These are phyloP conservation scores for Cosmia trapezina DNA, from an alignment of 2,888 invertebrate genomes.

Conservation along the genomic window DNA sequence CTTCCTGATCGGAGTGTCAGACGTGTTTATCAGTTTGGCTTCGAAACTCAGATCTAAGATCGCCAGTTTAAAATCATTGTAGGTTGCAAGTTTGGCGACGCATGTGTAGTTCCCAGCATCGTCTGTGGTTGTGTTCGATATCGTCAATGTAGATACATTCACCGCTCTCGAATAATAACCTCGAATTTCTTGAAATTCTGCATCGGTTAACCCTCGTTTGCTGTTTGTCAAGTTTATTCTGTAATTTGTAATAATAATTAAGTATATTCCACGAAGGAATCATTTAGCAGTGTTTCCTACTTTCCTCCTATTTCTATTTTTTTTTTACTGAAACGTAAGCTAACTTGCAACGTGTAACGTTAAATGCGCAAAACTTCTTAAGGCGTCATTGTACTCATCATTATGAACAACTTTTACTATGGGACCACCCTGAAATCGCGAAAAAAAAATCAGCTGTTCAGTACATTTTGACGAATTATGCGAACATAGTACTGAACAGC, in stretches of 20 bases:
- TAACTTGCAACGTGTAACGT: too few relatives aligned
- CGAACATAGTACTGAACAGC: too few relatives aligned
- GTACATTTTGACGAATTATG: too few relatives aligned
- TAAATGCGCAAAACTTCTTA: too few relatives aligned
- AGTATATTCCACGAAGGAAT: neutral
- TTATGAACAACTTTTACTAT: too few relatives aligned
- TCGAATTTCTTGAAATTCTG: neutral
- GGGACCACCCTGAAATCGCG: too few relatives aligned
- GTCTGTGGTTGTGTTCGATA: slow-evolving; percentile 72
- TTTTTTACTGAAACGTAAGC: neutral
- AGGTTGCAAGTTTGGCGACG: slow-evolving; percentile 66
- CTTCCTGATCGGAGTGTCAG: slow-evolving; percentile 69
- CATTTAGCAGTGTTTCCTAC: neutral
- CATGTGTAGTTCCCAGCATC: slow-evolving; percentile 85
- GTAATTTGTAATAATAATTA: slow-evolving; percentile 37
- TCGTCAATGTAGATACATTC: slow-evolving; percentile 73
- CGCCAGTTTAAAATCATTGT: slow-evolving; percentile 49
- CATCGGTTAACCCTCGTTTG: slow-evolving; percentile 41
- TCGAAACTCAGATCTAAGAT: slow-evolving; percentile 77
- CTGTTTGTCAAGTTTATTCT: slow-evolving; percentile 72
- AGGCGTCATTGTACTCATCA: too few relatives aligned
- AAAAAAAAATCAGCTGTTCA: too few relatives aligned
- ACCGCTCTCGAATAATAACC: slow-evolving; percentile 19
- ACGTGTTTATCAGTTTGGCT: slow-evolving; percentile 71
- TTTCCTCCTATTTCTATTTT: too few relatives aligned